phyloP scores from a whole-genome alignment of 2,113 vertebrate species.

The Petaurus breviceps region DNA sequence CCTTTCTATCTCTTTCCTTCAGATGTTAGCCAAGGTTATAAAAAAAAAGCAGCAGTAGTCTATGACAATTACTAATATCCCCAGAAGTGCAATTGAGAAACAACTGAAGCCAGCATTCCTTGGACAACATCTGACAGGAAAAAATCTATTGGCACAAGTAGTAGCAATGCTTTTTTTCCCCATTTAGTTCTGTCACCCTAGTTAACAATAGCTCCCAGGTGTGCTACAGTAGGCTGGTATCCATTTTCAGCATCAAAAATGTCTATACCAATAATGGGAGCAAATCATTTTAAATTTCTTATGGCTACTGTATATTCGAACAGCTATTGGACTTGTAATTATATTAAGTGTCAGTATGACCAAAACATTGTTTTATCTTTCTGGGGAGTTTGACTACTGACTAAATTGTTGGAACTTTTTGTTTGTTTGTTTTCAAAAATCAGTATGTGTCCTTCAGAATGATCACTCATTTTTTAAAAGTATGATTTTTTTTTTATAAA shows the following conservation, averaged over 20 bases:
- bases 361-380: constrained; percentile 58
- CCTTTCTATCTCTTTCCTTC: neutral
- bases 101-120: neutral
- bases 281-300: constrained; percentile 35
- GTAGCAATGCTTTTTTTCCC: neutral
- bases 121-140: neutral
- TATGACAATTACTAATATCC: neutral
- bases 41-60: neutral
- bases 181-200: neutral
- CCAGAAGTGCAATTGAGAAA: neutral
- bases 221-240: neutral
- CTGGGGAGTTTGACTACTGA: constrained; percentile 60
- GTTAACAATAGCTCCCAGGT: constrained; percentile 4
- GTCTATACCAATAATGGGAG: constrained; percentile 45
- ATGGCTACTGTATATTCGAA: constrained; percentile 27
- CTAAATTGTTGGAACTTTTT: constrained; percentile 3
- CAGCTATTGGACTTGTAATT: constrained; percentile 55
- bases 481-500: constrained; percentile 64
- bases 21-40: neutral
- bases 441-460: constrained; percentile 62
- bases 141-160: neutral
- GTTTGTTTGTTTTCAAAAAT: constrained; percentile 34
- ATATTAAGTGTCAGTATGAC: constrained; percentile 51
- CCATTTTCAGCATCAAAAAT: constrained; percentile 10
- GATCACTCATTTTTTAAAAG: constrained; percentile 53